Evolutionary conservation across 2,888 invertebrate species (phyloP), one percentile per base, ranked within the genome.

Genomic region (Abrostola triplasia): DNA sequence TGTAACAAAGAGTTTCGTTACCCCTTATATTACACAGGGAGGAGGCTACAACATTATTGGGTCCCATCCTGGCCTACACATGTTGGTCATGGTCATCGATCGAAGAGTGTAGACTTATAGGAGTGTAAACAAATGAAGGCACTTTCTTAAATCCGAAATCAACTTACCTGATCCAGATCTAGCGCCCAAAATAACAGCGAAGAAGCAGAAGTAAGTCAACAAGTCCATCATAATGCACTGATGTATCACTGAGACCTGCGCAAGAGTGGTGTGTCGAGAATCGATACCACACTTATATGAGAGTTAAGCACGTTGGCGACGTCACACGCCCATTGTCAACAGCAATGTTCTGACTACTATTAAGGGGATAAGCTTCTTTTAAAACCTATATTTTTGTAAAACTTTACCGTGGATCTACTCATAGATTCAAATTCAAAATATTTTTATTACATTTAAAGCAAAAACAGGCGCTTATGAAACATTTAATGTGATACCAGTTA

Each of bases 111-210:
- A 24, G 24, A 24, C 24, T 24, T 24, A 24, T 24, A n/a, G n/a
- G n/a, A n/a, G n/a, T n/a, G 1, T 24, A 24, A 24, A 24, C 24
- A 24, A 24, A 24, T 24, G 24, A 24, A 24, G 24, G 24, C 24
- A 24, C 24, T 24, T 24, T 24, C 1, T 24, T 24, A 48, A 12
- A 36, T 42, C 9, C 6, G 42, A 50, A 12, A 36, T 8, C 7
- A 1, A 82, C 90, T 84, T 62, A 92, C 91, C 90, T 6, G 78
- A 80, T 64, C 83, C 86, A 1, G 85, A 85, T 38, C 68, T 80
- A 8, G 73, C 88, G 56, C 84, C 84, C 12, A 88, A 75, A 60
- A 89, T 70, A 55, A 86, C 81, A 54, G 87, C 84, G n/a, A 90
- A 59, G 54, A 91, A 84, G 69, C 84, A 88, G 42, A 90, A 66